phyloP scores from a whole-genome alignment of 2,797 vertebrate genomes.

The Cyprinodon diabolis region DNA sequence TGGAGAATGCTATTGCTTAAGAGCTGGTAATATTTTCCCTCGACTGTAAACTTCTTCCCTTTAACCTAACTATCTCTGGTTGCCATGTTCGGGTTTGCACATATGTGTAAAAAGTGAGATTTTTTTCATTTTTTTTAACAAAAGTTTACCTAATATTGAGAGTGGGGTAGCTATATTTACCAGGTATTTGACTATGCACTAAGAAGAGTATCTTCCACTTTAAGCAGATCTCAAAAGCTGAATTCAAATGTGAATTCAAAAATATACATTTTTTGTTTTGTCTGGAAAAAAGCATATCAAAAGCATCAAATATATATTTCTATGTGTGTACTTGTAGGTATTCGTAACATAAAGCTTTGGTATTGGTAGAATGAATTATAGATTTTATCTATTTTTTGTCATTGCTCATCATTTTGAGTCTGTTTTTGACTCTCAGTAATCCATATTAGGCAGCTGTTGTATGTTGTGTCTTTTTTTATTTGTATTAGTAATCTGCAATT shows the following conservation, averaged over 20 bases:
- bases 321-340: slow-evolving; percentile 67
- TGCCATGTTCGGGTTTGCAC: slow-evolving; percentile 41
- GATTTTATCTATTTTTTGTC: slow-evolving; percentile 58
- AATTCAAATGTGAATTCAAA: slow-evolving; percentile 66
- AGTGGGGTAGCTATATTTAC: slow-evolving; percentile 68
- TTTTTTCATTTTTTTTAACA: slow-evolving; percentile 28
- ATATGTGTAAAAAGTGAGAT: slow-evolving; percentile 27
- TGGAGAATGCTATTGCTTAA: slow-evolving; percentile 84
- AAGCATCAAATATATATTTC: slow-evolving; percentile 71
- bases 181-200: slow-evolving; percentile 77
- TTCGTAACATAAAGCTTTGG: slow-evolving; percentile 53
- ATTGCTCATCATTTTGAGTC: slow-evolving; percentile 49
- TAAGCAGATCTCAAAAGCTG: slow-evolving; percentile 47
- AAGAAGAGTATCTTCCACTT: slow-evolving; percentile 48
- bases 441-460: slow-evolving; percentile 74
- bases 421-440: slow-evolving; percentile 47
- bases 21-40: slow-evolving; percentile 31
- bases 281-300: slow-evolving; percentile 61
- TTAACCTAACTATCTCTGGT: slow-evolving; percentile 62
- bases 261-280: slow-evolving; percentile 60
- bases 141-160: slow-evolving; percentile 49
- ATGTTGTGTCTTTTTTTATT: slow-evolving; percentile 44
- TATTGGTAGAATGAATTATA: slow-evolving; percentile 52
- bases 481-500: slow-evolving; percentile 37
- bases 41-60: slow-evolving; percentile 62